Evolutionary conservation across 2,888 invertebrate species (phyloP), one percentile per base, ranked within the genome.

Genomic region (Zaprionus obscuricornis): DNA sequence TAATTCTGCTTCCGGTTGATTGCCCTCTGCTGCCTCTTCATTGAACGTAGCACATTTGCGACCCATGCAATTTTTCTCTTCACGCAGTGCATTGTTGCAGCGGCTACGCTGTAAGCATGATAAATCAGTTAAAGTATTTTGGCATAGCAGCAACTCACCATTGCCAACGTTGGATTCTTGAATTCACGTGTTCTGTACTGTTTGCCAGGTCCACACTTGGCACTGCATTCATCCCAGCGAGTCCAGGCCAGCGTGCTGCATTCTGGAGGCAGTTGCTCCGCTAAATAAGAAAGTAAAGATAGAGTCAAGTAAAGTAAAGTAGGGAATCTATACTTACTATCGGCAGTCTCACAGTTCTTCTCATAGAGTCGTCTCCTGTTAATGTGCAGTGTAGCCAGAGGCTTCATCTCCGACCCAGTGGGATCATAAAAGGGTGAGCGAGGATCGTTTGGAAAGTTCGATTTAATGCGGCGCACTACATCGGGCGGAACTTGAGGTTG

Each of bases 361-460:
- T 96, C 95, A 84, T 96, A 96, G 0, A 97, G 92, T 49, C 97
- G 92, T 74, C 96, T 93, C 16, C 97, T 90, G 3, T 94, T 94
- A 34, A 99, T 91, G 49, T 95, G 94, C 4, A 99, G 91, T 11
- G 94, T 92, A 0, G 98, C 99, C 66, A 98, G 92, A 0, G 99
- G 98, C 66, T 96, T 94, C 94, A 99, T 96, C 17, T 94, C 94
- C 1, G 90, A 89, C 0, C 94, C 96, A 0, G 91, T 91, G 0
- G 94, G 91, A 87, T 97, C 97, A 90, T 94, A 98, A 91, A 99
- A 99, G 0, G 99, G 99, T 0, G 98, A 97, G 39, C 95, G 92
- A 0, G 94, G 93, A 89, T 98, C 96, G 82, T 95, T 95, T 0
- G 97, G 97, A 90, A 93, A 95, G 66, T 94, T 94, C 0, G 96